Base-by-base conservation (phyloP, 2,888 invertebrate genomes). In the Homarus gammarus region DNA sequence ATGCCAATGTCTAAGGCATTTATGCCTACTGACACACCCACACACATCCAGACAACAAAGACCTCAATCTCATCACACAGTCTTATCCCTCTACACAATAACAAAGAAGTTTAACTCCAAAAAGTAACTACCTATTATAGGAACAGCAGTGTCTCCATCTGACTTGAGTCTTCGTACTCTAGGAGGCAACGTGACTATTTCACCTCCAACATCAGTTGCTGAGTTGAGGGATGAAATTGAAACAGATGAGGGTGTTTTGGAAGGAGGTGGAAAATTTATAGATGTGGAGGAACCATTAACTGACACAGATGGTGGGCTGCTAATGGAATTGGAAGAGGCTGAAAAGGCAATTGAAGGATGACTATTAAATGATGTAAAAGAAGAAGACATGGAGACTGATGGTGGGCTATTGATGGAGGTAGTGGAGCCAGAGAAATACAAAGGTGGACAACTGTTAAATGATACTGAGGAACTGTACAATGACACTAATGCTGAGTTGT, bases 251-350 rank as follows among this genome's bases (percentile, higher is more conserved):
- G 89, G 89, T n/a, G 89, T 85, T 75, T 85, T 89, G 40, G 89
- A 89, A 44, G 89, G 81, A 40, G 89, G 73, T 44, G 70, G 84
- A 44, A 84, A 61, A 72, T 84, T 89, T 40, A 89, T 85, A n/a
- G 89, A 89, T 33, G 89, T 89, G 51, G 88, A 83, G 72, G 88
- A 89, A 38, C 88, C 88, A 77, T 68, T 89, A 36, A 83, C 77
- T 84, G 88, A 89, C 56, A 77, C 88, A 38, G 88, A 89, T 68
- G 84, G 88, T 36, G 88, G 88, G n/a, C 88, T 89, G 83, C 83
- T 27, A 70, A 89, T 78, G 83, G 88, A 89, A 70, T 72, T 84
- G 36, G 78, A 89, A 22, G 88, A 89, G 56, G 88, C 83, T 77
- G 88, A 89, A 72, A 83, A 89, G 33, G 89, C 49, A 84, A 81